Base-by-base conservation (phyloP, 1,140 invertebrate species). In the Patella vulgata region DNA sequence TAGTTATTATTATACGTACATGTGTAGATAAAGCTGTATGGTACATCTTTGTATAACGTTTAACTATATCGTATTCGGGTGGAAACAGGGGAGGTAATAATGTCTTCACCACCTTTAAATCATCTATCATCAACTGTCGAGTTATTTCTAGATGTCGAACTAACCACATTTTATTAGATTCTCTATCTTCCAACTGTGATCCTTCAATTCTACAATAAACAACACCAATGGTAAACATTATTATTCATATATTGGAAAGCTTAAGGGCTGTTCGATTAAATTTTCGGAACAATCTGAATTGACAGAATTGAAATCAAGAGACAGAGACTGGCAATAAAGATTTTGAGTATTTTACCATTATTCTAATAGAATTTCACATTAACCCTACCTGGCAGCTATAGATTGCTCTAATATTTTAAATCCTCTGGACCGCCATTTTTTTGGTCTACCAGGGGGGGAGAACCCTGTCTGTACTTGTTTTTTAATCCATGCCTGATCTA, bases 121-220 rank as follows among this genome's bases (percentile, higher is more conserved):
- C 96, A 78, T 97, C 94, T 0, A 98, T 81, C 72, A 97, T 93
- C 0, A 96, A 84, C 75, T 93, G 90, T 36, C 95, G 87, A 1
- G 91, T 93, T n/a, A 96, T 81, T 77, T 89, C 88, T 33, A 89
- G 73, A 74, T 89, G 87, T 21, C 86, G 85, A 3, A 98, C 95
- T 5, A 99, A 86, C 97, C 97, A 99, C 88, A 97, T 91, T 85
- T 98, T 98, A 82, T 98, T 95, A 66, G 92, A 91, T 12, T 88
- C 87, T 55, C 95, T 85, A 75, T 96, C 95, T 71, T 98, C 96
- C 2, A 98, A 89, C 72, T 97, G 94, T 27, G 94, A 98, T 0
- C 87, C 88, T 74, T 87, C 85, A 66, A 88, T 85, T 64, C 85
- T 85, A 55, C 19, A 68, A 62, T 91, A 92, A 6, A 43, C 6